phyloP scores from a whole-genome alignment of 2,888 invertebrate species.

The Flabesymbios commensalis region DNA sequence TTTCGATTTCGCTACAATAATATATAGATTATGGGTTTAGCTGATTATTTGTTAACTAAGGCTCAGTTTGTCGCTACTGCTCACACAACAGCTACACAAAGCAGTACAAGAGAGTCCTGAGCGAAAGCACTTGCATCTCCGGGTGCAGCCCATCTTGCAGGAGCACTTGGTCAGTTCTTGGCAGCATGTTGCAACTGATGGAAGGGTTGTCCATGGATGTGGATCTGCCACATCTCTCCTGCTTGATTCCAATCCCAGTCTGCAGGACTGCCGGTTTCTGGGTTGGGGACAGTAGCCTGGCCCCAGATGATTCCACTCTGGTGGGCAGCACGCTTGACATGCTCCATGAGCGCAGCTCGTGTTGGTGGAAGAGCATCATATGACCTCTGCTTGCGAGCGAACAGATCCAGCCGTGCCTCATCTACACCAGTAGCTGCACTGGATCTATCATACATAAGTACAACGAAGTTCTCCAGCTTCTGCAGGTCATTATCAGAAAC shows the following conservation, averaged over 20 bases:
- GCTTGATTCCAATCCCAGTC: background rate
- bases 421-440: conserved; percentile 27
- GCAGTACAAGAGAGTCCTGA: background rate
- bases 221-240: background rate
- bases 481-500: conserved; percentile 19
- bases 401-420: conserved; percentile 31
- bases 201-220: background rate
- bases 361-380: conserved; percentile 30
- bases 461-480: conserved; percentile 33
- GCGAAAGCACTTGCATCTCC: background rate
- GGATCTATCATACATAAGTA: conserved; percentile 35
- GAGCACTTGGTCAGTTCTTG: background rate
- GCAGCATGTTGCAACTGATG: background rate
- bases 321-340: conserved; percentile 30
- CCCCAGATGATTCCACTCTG: conserved; percentile 29
- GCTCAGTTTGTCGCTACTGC: too few species aligned
- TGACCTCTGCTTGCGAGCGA: conserved; percentile 34
- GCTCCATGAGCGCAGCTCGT: conserved; percentile 16
- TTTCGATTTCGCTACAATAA: too few species aligned
- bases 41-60: too few species aligned
- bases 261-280: background rate
- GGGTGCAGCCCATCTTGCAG: background rate
- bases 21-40: too few species aligned
- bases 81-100: background rate
- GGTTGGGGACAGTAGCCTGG: conserved; percentile 1